phyloP scores from a whole-genome alignment of 2,113 vertebrate species.

The Leiothrix lutea region DNA sequence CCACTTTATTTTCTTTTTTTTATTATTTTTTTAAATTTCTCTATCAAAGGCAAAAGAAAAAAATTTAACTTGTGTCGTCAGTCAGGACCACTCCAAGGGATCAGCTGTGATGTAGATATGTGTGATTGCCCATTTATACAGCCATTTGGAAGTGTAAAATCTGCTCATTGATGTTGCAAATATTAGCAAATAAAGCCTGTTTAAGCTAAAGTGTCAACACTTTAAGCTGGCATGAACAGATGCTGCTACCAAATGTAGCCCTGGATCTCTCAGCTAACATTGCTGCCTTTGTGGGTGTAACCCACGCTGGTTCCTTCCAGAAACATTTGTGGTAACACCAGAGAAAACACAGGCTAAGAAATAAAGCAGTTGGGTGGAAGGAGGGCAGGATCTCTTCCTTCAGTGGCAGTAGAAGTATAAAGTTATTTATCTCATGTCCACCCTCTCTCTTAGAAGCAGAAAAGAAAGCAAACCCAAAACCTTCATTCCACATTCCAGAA shows the following conservation, averaged over 20 bases:
- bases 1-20: neutral
- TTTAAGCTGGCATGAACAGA: neutral
- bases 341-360: neutral
- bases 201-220: neutral
- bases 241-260: neutral
- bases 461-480: neutral
- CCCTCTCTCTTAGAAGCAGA: neutral
- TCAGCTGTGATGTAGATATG: neutral
- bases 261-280: neutral
- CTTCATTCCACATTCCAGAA: neutral
- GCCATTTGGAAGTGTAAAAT: neutral
- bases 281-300: neutral
- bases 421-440: neutral
- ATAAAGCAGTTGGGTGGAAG: neutral
- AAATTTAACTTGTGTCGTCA: neutral
- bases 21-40: no score
- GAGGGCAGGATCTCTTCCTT: neutral
- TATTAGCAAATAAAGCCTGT: slow-evolving; percentile 24
- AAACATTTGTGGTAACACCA: neutral
- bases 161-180: neutral
- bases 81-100: neutral
- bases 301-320: neutral
- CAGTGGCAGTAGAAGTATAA: neutral
- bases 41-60: neutral
- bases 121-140: neutral